phyloP scores from a whole-genome alignment of 2,797 vertebrate species.

The Fundulus diaphanus region DNA sequence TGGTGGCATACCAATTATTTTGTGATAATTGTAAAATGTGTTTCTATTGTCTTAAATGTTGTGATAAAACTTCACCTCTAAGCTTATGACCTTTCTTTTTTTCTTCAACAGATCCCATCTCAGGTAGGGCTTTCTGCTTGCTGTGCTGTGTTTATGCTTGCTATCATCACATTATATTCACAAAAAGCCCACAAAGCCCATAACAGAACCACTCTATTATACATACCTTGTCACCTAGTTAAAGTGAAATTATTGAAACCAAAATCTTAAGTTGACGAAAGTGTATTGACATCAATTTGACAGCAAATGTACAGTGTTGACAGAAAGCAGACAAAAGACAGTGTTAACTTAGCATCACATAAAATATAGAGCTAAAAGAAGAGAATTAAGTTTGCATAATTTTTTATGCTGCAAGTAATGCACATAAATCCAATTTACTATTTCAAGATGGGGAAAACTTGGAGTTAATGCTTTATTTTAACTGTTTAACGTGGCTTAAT shows the following conservation, averaged over 20 bases:
- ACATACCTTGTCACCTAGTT: not conserved
- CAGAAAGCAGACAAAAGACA: not conserved
- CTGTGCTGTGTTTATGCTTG: slow-evolving; percentile 3
- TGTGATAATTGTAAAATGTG: not conserved
- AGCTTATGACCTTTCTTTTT: slow-evolving; percentile 54
- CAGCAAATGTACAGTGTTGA: not conserved
- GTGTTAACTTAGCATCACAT: too few relatives aligned
- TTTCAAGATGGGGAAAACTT: not conserved
- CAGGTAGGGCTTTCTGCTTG: slow-evolving; percentile 68
- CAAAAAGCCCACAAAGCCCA: slow-evolving; percentile 56
- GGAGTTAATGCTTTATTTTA: not conserved
- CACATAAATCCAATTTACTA: not conserved
- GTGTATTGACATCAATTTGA: not conserved
- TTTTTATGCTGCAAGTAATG: not conserved
- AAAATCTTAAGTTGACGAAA: not conserved
- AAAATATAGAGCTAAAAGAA: not conserved
- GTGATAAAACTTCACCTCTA: slow-evolving; percentile 11
- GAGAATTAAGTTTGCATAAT: not conserved
- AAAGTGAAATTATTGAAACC: not conserved
- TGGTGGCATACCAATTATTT: too few relatives aligned
- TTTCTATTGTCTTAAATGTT: not conserved
- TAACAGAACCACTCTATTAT: not conserved
- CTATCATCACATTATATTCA: slow-evolving; percentile 27
- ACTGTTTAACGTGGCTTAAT: not conserved
- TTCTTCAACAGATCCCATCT: slow-evolving; percentile 70